Conservation (phyloP, 2,888 invertebrate genomes). For the Erpobdella octoculata region DNA sequence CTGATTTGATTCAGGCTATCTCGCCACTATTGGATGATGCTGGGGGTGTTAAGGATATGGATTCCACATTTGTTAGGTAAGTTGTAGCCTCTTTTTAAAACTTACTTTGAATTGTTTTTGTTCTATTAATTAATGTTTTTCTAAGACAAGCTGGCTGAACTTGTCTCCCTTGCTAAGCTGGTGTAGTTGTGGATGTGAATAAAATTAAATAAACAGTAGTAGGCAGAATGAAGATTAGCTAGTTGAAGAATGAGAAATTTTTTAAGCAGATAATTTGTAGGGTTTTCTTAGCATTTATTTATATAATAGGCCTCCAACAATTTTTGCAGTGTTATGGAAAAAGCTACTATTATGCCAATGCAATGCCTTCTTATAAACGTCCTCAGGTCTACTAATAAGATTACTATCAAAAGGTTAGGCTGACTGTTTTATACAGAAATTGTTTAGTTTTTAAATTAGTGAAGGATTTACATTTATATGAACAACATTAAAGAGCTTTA, state of each 20-base stretch:
- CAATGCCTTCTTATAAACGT: constrained; percentile 25
- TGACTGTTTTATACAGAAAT: not conserved
- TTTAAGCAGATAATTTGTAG: not conserved
- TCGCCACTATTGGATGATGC: not conserved
- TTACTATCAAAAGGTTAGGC: constrained; percentile 17
- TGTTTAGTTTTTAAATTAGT: not conserved
- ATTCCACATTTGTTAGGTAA: not conserved
- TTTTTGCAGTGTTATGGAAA: constrained; percentile 17
- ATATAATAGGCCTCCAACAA: not conserved
- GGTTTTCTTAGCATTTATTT: not conserved
- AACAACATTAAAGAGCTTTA: not conserved
- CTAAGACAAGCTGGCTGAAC: no score
- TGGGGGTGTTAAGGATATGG: not conserved
- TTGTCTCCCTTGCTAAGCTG: no score
- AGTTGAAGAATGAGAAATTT: not conserved
- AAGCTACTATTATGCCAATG: constrained; percentile 5
- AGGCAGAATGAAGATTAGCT: not conserved
- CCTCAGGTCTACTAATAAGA: constrained; percentile 10
- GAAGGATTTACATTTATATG: not conserved
- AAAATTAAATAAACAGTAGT: not conserved
- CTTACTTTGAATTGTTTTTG: not conserved
- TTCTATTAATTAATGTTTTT: no score
- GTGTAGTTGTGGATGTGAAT: no score
- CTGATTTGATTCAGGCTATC: not conserved
- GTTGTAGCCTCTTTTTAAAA: not conserved